These are phyloP conservation scores for Theristicus caerulescens DNA, from an alignment of 2,113 vertebrate genomes.

Conservation along the genomic window DNA sequence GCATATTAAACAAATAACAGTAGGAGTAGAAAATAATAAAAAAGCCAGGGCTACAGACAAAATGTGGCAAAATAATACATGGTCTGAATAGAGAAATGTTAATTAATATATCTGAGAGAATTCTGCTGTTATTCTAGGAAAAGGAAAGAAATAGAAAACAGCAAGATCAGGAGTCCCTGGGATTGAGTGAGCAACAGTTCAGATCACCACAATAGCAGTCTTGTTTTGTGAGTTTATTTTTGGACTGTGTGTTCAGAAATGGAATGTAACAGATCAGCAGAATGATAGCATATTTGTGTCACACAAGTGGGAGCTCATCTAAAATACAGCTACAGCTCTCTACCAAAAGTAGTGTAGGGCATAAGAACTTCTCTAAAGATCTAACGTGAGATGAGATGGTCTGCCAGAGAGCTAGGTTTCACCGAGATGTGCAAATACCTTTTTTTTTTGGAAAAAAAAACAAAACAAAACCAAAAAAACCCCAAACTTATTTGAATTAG, in stretches of 20 bases:
- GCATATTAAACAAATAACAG: not conserved
- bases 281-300: not conserved
- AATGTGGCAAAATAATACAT: not conserved
- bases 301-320: not conserved
- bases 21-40: not conserved
- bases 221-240: not conserved
- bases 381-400: not conserved
- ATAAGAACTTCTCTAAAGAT: not conserved
- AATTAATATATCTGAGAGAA: not conserved
- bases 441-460: too few relatives aligned
- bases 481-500: not conserved
- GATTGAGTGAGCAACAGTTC: not conserved
- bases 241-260: not conserved
- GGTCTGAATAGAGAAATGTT: not conserved
- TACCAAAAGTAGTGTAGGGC: not conserved
- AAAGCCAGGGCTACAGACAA: not conserved
- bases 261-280: not conserved
- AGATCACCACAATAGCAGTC: not conserved
- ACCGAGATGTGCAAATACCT: not conserved
- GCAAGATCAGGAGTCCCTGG: not conserved
- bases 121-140: not conserved
- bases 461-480: too few relatives aligned
- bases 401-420: not conserved
- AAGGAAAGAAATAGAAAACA: not conserved
- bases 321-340: not conserved